Conservation (phyloP, 2,797 vertebrate species). For the Thripadectes ignobilis region DNA sequence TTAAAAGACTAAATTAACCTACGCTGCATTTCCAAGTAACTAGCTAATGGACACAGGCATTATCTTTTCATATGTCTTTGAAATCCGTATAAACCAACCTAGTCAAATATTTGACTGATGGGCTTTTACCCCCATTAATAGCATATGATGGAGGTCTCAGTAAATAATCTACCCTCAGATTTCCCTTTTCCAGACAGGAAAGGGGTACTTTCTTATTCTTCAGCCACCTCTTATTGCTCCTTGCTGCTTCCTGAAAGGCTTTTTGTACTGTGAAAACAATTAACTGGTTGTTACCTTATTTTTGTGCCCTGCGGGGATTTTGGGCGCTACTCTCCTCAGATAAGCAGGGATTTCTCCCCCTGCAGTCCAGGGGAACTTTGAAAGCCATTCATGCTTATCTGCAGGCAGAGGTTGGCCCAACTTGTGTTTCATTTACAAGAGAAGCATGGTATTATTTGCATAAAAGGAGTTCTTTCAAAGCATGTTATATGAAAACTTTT, state of each 20-base stretch:
- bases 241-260: conserved; percentile 23
- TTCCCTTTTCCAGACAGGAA: conserved; percentile 18
- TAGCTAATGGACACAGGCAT: conserved; percentile 65
- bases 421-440: neutral
- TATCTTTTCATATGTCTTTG: conserved; percentile 39
- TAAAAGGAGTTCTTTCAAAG: conserved; percentile 32
- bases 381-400: neutral
- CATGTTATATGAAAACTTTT: neutral
- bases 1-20: conserved; percentile 55
- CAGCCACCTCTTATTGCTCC: neutral
- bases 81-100: conserved; percentile 53
- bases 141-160: neutral
- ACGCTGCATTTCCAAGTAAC: conserved; percentile 54
- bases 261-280: conserved; percentile 53
- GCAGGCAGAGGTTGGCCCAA: neutral
- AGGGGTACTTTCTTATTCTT: neutral
- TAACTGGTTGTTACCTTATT: conserved; percentile 37
- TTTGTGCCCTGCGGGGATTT: conserved; percentile 24
- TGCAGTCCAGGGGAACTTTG: neutral
- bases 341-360: neutral
- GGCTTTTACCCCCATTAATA: conserved; percentile 58
- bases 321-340: neutral
- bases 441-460: conserved; percentile 17
- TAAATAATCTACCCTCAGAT: conserved; percentile 32
- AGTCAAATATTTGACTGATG: conserved; percentile 53